phyloP scores from a whole-genome alignment of 2,797 vertebrate genomes.

The Gouania willdenowi region DNA sequence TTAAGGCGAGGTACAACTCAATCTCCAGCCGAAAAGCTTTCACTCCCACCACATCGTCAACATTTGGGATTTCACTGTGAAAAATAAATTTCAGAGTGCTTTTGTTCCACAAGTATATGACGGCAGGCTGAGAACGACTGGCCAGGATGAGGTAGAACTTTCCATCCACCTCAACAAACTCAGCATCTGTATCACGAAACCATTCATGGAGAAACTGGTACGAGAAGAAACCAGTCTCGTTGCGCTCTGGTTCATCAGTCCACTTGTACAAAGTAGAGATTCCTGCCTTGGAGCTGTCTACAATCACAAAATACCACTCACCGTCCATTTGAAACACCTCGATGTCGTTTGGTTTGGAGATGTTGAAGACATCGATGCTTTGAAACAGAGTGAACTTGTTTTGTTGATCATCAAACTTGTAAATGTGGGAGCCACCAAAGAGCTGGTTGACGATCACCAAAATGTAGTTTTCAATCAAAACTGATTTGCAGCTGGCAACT shows the following conservation, averaged over 20 bases:
- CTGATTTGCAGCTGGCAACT: constrained; percentile 92
- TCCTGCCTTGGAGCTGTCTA: constrained; percentile 96
- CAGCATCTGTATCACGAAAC: constrained; percentile 94
- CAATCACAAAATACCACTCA: constrained; percentile 91
- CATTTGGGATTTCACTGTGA: constrained; percentile 84
- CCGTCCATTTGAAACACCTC: constrained; percentile 90
- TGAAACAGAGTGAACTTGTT: constrained; percentile 96
- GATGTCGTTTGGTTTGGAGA: constrained; percentile 97
- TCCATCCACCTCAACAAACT: constrained; percentile 86
- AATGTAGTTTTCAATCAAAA: constrained; percentile 87
- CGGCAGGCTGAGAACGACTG: constrained; percentile 89
- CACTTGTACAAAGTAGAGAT: constrained; percentile 95
- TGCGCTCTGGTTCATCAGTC: constrained; percentile 69
- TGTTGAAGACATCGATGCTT: constrained; percentile 91
- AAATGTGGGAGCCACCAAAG: constrained; percentile 93
- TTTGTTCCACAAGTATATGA: constrained; percentile 94
- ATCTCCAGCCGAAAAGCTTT: constrained; percentile 86
- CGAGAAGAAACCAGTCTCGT: constrained; percentile 90
- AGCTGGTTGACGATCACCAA: constrained; percentile 95
- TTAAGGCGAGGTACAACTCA: constrained; percentile 85
- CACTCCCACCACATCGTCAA: constrained; percentile 90
- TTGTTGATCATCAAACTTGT: constrained; percentile 91
- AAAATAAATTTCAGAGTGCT: constrained; percentile 86
- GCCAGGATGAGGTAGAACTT: constrained; percentile 88
- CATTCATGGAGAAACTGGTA: constrained; percentile 96